These are phyloP conservation scores for Parnassius smintheus DNA, from an alignment of 2,888 invertebrate species.

Conservation along the genomic window DNA sequence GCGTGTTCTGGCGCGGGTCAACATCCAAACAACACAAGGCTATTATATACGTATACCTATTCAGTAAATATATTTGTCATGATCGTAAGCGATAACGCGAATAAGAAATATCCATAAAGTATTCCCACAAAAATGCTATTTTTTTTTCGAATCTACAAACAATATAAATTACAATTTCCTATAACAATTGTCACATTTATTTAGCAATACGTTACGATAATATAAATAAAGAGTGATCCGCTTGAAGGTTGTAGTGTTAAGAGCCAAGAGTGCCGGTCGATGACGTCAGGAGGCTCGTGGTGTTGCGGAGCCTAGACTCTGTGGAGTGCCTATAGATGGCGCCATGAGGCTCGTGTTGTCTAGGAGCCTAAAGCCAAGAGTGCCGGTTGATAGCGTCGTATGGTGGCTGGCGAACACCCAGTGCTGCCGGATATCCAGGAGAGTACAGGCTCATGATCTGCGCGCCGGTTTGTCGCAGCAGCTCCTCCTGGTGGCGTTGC, in stretches of 20 bases:
- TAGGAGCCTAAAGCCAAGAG: slow-evolving; percentile 43
- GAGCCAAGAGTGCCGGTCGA: slow-evolving; percentile 80
- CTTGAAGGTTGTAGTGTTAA: not conserved
- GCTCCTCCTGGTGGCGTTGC: slow-evolving; percentile 82
- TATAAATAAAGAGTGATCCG: not conserved
- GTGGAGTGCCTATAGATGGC: too few species aligned
- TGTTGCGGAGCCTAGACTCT: too few species aligned
- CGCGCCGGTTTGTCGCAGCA: slow-evolving; percentile 80
- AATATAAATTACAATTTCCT: slow-evolving; percentile 4
- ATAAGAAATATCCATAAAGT: slow-evolving; percentile 12
- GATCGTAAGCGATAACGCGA: slow-evolving; percentile 19
- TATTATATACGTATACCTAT: slow-evolving; percentile 15
- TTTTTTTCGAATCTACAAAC: slow-evolving; percentile 7
- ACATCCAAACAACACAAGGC: slow-evolving; percentile 16
- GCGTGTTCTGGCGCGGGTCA: not conserved
- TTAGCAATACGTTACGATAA: slow-evolving; percentile 2
- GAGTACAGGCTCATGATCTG: slow-evolving; percentile 85
- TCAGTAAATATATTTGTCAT: slow-evolving; percentile 23
- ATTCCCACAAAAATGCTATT: slow-evolving; percentile 12
- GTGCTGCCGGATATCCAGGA: slow-evolving; percentile 82
- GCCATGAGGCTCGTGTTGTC: slow-evolving; percentile 74
- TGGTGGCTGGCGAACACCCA: slow-evolving; percentile 85
- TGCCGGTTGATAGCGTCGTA: slow-evolving; percentile 86
- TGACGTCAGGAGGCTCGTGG: slow-evolving; percentile 45
- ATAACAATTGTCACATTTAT: slow-evolving; percentile 2